Percentiles rank a stretch among this genome's conserved stretches.
phyloP scores from a whole-genome alignment of 2,888 invertebrate species.

The Aproaerema taeniolella region DNA sequence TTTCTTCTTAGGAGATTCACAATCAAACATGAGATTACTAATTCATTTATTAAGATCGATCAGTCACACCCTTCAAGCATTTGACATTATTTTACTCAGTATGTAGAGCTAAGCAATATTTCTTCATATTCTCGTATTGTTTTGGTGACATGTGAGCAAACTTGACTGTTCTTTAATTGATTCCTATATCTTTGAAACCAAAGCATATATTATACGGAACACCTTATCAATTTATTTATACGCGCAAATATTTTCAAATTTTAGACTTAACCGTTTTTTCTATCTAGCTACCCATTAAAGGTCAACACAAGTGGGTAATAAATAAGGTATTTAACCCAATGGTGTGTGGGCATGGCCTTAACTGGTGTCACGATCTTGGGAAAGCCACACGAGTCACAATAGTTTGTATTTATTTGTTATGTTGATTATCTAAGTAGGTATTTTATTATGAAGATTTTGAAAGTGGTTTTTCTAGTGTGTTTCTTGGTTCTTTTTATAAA shows the following conservation, averaged over 20 bases:
- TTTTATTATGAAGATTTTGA: constrained; percentile 23
- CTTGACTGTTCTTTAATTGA: too few species aligned
- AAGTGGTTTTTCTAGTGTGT: too few species aligned
- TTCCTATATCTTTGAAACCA: too few species aligned
- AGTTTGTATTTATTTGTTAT: constrained; percentile 42
- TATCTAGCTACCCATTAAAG: constrained; percentile 37
- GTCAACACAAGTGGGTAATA: constrained; percentile 61
- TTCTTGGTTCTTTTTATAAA: too few species aligned
- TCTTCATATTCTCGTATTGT: background rate
- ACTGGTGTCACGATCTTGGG: constrained; percentile 52
- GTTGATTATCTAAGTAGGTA: too few species aligned
- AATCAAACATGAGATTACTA: too few species aligned
- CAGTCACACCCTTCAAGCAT: too few species aligned
- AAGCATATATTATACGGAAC: background rate
- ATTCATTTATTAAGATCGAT: too few species aligned
- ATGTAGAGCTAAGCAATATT: background rate
- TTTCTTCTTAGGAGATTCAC: too few species aligned
- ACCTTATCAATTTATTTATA: background rate
- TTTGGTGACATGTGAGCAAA: too few species aligned
- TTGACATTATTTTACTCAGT: too few species aligned
- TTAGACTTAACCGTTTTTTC: constrained; percentile 22
- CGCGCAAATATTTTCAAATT: constrained; percentile 13
- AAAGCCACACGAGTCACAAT: constrained; percentile 49
- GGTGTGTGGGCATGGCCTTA: constrained; percentile 65
- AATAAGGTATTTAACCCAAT: constrained; percentile 69